These are phyloP conservation scores for Puma concolor DNA, from an alignment of 2,113 vertebrate species.

Conservation along the genomic window DNA sequence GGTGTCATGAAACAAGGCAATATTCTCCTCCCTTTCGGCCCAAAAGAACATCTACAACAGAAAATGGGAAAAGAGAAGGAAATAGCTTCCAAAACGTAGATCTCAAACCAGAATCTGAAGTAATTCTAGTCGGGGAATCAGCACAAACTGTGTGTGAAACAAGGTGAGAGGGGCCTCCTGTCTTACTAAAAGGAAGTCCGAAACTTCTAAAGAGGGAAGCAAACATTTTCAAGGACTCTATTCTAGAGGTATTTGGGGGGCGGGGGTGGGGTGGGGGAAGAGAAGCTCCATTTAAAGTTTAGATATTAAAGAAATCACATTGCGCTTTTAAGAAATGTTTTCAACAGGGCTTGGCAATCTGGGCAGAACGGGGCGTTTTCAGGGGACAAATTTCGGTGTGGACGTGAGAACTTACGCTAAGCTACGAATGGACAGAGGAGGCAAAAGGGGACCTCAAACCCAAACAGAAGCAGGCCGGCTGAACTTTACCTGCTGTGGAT, in stretches of 20 bases:
- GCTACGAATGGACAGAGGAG: not conserved
- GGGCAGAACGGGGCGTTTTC: not conserved
- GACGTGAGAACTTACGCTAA: not conserved
- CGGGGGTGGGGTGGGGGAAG: not conserved
- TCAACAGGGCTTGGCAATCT: not conserved
- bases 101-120: conserved; percentile 41
- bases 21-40: conserved; percentile 28
- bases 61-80: not conserved
- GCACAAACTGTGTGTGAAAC: not conserved
- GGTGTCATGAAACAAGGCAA: conserved; percentile 57
- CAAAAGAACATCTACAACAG: conserved; percentile 45
- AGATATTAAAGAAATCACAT: conserved; percentile 32
- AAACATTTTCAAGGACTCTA: not conserved
- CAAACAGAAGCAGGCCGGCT: not conserved
- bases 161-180: conserved; percentile 34
- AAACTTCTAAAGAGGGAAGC: not conserved
- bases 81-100: conserved; percentile 9
- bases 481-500: not conserved
- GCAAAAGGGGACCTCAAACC: not conserved
- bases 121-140: conserved; percentile 48
- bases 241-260: not conserved
- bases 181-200: conserved; percentile 20
- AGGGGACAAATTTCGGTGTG: conserved; percentile 42
- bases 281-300: conserved; percentile 29
- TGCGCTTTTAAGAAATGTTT: conserved; percentile 49